phyloP scores from a whole-genome alignment of 2,888 invertebrate species.

The Eristalinus sepulchralis region DNA sequence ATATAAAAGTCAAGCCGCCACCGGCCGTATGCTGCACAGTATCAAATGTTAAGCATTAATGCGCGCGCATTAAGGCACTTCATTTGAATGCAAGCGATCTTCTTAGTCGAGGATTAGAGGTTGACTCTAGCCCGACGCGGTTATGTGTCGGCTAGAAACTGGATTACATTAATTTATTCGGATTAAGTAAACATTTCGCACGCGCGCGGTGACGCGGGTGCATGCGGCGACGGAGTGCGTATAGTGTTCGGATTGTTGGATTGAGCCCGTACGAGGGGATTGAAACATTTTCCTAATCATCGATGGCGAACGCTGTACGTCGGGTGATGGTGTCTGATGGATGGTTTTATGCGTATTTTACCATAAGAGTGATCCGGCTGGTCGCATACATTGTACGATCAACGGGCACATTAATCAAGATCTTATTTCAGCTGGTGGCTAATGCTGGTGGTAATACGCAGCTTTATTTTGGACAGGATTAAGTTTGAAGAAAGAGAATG shows the following conservation, averaged over 20 bases:
- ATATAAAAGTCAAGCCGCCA: conserved; percentile 36
- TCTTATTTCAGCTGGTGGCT: background rate
- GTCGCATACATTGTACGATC: background rate
- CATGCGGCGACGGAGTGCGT: background rate
- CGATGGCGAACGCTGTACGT: background rate
- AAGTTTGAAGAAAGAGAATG: background rate
- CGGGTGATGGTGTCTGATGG: background rate
- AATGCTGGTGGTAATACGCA: background rate
- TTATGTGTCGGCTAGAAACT: conserved; percentile 55
- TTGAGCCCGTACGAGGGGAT: background rate
- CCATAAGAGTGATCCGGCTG: background rate
- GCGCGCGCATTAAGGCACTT: conserved; percentile 68
- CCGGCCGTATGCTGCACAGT: conserved; percentile 24
- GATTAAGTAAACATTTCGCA: conserved; percentile 62
- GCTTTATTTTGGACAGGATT: background rate
- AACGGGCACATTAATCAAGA: background rate
- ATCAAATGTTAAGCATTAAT: conserved; percentile 67
- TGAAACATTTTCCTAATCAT: background rate
- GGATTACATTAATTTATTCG: conserved; percentile 71
- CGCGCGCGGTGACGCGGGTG: background rate
- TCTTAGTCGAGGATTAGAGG: conserved; percentile 64
- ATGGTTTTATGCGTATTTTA: background rate
- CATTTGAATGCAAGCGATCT: conserved; percentile 68
- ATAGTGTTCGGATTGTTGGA: background rate
- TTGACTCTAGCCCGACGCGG: conserved; percentile 18